These are phyloP conservation scores for Bostrychus sinensis DNA, from an alignment of 2,113 vertebrate species.

Conservation along the genomic window DNA sequence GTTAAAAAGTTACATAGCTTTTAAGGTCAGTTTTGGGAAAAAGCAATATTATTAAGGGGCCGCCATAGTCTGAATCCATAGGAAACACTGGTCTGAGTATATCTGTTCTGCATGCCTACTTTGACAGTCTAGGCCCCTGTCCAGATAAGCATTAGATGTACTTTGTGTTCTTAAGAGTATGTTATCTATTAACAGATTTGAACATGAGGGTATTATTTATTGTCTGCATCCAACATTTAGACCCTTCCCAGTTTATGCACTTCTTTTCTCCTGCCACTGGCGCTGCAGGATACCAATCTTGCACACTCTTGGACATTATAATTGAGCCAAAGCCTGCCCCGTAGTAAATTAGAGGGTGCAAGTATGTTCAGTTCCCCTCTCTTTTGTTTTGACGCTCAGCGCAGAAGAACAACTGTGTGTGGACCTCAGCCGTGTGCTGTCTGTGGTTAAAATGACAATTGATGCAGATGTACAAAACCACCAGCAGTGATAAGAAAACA, in stretches of 20 bases:
- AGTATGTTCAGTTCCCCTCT: neutral
- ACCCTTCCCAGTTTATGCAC: neutral
- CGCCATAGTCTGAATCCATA: too few relatives aligned
- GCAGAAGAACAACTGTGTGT: neutral
- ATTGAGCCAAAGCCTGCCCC: neutral
- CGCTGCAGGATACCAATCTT: neutral
- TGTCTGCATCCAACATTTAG: neutral
- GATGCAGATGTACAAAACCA: constrained; percentile 4
- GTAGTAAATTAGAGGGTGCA: constrained; percentile 7
- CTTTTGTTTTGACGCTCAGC: neutral
- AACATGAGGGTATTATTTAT: constrained; percentile 15
- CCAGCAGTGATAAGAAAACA: constrained; percentile 32
- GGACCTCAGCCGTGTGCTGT: constrained; percentile 44
- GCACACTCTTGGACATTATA: neutral
- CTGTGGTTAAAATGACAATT: constrained; percentile 7
- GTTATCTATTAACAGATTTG: constrained; percentile 22
- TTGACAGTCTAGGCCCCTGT: constrained; percentile 9
- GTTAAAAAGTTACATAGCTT: too few relatives aligned
- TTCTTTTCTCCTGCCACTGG: constrained; percentile 10
- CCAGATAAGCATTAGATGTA: constrained; percentile 19
- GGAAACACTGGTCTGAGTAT: neutral
- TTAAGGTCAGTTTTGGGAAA: too few relatives aligned
- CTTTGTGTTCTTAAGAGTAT: constrained; percentile 18
- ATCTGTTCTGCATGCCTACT: constrained; percentile 17
- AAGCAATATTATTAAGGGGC: too few relatives aligned